These are phyloP conservation scores for Heliconius congener DNA, from an alignment of 1,140 invertebrate species.

Conservation along the genomic window DNA sequence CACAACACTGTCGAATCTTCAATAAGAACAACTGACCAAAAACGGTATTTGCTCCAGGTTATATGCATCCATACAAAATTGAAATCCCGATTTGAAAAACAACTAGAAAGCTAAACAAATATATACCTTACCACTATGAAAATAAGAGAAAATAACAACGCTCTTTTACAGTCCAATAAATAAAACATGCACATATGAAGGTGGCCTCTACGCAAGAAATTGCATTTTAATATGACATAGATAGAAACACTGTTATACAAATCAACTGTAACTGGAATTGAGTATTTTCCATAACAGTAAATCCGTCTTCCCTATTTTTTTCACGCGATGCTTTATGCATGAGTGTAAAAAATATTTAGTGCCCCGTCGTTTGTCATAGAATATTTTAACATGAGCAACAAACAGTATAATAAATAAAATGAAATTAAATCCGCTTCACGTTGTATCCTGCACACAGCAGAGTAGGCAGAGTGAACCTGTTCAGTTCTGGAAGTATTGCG, in stretches of 20 bases:
- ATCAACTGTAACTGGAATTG: constrained; percentile 21
- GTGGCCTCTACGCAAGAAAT: constrained; percentile 57
- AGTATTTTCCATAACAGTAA: constrained; percentile 2
- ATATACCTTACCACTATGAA: constrained; percentile 42
- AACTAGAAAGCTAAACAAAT: constrained; percentile 39
- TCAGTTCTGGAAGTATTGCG: no score
- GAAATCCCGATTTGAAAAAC: constrained; percentile 44
- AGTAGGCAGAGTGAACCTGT: no score
- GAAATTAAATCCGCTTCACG: no score
- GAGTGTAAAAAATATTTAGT: neutral
- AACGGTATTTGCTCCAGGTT: constrained; percentile 52
- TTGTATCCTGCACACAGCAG: no score
- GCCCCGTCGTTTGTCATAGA: neutral
- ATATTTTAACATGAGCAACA: neutral
- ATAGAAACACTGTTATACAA: constrained; percentile 43
- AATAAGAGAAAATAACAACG: constrained; percentile 39
- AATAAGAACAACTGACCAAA: constrained; percentile 53
- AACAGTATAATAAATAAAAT: no score
- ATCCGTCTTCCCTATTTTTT: constrained; percentile 1
- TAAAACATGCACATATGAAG: constrained; percentile 61
- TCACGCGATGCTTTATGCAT: constrained; percentile 1
- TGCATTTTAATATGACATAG: constrained; percentile 65
- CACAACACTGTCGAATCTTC: constrained; percentile 39
- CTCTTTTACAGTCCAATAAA: constrained; percentile 53
- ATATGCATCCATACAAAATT: constrained; percentile 59